Evolutionary conservation across 2,113 vertebrate genomes (phyloP), one percentile per base, ranked within the genome.

Genomic region (Pitta sordida): DNA sequence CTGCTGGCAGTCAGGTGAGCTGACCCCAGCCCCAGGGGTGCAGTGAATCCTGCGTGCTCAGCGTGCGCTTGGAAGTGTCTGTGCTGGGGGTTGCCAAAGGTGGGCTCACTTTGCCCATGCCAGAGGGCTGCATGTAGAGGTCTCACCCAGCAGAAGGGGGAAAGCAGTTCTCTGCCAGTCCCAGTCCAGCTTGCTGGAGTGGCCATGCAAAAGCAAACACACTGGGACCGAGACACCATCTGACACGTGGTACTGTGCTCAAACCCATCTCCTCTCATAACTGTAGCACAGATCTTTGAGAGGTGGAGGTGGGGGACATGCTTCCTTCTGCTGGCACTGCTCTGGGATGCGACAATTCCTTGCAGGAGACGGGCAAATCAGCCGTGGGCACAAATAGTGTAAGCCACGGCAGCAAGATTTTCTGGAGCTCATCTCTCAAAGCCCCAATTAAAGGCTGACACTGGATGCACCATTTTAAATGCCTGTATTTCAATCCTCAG

Each of bases 401-500:
- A 59, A 91, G 34, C 24, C 55, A 62, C 34, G 16, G 65, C 86
- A 68, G 87, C 46, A 30, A 68, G 91, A 53, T 85, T 85, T 94
- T 48, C 82, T 65, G 82, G 60, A 86, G 77, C 64, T 94, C 89
- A 39, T 86, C 89, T 70, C 83, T 70, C 75, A 69, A 59, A 94
- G 90, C 48, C 79, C 76, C 71, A 48, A 0, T 90, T 83, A 88
- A 90, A 86, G 80, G 79, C 60, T 91, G 86, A 88, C 79, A 77
- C 86, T 80, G 93, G 81, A 76, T 91, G 74, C 83, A 91, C 87
- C 89, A 67, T 89, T 90, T 94, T 80, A 85, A 95, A 91, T 69
- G 87, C 79, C 75, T 88, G 39, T 26, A 30, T 83, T 93, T 87
- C 87, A 63, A 58, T 77, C 89, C 91, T 92, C 93, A 91, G 95